Base-by-base conservation (phyloP, 1,140 invertebrate genomes). In the Caenorhabditis tropicalis region DNA sequence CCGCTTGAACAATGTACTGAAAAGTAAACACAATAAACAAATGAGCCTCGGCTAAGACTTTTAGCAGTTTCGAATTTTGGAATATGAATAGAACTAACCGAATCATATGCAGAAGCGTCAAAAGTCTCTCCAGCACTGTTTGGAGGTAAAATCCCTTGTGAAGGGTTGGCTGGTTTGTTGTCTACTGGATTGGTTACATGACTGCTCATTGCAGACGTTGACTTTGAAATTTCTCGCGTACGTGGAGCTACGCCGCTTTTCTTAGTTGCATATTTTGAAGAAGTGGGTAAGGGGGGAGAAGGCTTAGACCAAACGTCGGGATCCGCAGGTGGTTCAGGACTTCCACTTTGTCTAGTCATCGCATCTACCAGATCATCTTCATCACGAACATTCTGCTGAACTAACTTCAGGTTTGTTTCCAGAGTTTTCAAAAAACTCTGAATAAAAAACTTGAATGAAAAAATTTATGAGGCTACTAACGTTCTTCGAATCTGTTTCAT, bases 1-100 rank as follows among this genome's bases (percentile, higher is more conserved):
- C 65, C 9, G 65, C 65, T 74, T 74, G 65, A 24, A 74, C 65
- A 74, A 74, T 74, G 65, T 74, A 74, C 65, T 74, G 65, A 43
- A 74, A 51, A 51, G 21, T 15, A 51, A 9, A 51, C 1, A 0
- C 21, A 51, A 12, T 46, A 46, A 12, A 46, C 9, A 46, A 0
- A 46, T n/a, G 16, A 51, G 49, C 19, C 19, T n/a, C n/a, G n/a
- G n/a, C n/a, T n/a, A n/a, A n/a, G n/a, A n/a, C n/a, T n/a, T n/a
- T n/a, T n/a, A n/a, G n/a, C n/a, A n/a, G n/a, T n/a, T n/a, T n/a
- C n/a, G n/a, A n/a, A n/a, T n/a, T n/a, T n/a, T n/a, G n/a, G n/a
- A n/a, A n/a, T n/a, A n/a, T n/a, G n/a, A n/a, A n/a, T n/a, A n/a
- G 29, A 65, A 46, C 65, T 43, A 19, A 74, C 65, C n/a, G 65